Percentiles rank a stretch among this genome's conserved stretches.
phyloP scores from a whole-genome alignment of 2,113 vertebrate genomes.

The Origma solitaria region DNA sequence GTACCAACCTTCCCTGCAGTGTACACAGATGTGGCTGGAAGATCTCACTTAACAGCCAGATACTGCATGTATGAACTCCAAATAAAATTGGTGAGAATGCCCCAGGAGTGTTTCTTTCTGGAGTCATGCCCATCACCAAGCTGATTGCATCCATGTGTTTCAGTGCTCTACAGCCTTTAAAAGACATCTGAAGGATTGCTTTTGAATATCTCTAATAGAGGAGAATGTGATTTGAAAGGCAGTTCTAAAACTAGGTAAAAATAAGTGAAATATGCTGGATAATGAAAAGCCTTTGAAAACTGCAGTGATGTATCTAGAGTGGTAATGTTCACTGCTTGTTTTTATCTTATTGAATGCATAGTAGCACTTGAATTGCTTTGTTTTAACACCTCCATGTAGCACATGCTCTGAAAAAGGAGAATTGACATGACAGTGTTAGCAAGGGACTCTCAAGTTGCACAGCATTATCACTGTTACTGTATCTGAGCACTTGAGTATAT shows the following conservation, averaged over 20 bases:
- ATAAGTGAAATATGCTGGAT: not conserved
- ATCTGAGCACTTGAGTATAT: not conserved
- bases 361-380: conserved; percentile 18
- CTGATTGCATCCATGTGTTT: not conserved
- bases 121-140: not conserved
- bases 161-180: not conserved
- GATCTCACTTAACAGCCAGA: not conserved
- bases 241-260: conserved; percentile 37
- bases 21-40: not conserved
- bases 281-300: conserved; percentile 42
- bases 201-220: not conserved
- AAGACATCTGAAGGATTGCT: not conserved
- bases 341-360: conserved; percentile 7
- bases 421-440: not conserved
- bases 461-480: not conserved
- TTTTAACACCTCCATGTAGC: not conserved
- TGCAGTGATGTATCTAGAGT: not conserved
- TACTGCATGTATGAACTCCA: not conserved
- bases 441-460: not conserved
- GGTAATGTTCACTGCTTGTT: conserved; percentile 16
- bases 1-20: not conserved
- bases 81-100: not conserved
- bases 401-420: not conserved
- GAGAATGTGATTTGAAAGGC: not conserved
- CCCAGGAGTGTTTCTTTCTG: not conserved